Base-by-base conservation (phyloP, 2,113 vertebrate genomes). In the Puma concolor region DNA sequence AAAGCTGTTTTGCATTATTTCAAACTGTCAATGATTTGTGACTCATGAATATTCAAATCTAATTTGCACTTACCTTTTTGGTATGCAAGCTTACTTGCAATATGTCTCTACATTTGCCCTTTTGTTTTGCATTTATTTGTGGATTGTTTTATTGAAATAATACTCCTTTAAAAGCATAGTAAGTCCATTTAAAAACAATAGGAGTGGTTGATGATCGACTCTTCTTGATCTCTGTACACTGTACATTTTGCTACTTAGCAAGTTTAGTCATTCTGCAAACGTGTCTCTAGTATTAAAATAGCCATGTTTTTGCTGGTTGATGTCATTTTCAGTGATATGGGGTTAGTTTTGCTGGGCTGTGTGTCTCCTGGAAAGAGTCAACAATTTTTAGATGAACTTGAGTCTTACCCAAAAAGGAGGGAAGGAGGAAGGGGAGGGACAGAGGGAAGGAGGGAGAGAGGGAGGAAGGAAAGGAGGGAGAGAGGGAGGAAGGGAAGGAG, bases 1-100 rank as follows among this genome's bases (percentile, higher is more conserved):
- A 98, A 99, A 99, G 98, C 98, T 98, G 98, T 98, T 99, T 99
- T 99, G 98, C 98, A 99, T 99, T 99, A 98, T 99, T 99, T 98
- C 98, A 99, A 99, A 99, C 98, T 98, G 98, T 98, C 99, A 99
- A 98, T 99, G 98, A 99, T 99, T 99, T 99, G 98, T 99, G 98
- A 97, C 98, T 99, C 98, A 99, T 99, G 98, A 99, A 99, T 99
- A 99, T 99, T 99, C 98, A 99, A 98, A 98, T 98, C 98, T 98
- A 98, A 99, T 99, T 99, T 99, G 98, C 98, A 98, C 98, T 98
- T 99, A 99, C 98, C 98, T 99, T 98, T 98, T 99, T 98, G 98
- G 98, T 97, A 99, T 98, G 98, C 98, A 97, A 97, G 97, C 98
- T 98, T 98, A 97, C 98, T 98, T 96, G 95, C 98, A 98, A 94